Conservation (phyloP, 2,888 invertebrate species). For the Ligdia adustata region DNA sequence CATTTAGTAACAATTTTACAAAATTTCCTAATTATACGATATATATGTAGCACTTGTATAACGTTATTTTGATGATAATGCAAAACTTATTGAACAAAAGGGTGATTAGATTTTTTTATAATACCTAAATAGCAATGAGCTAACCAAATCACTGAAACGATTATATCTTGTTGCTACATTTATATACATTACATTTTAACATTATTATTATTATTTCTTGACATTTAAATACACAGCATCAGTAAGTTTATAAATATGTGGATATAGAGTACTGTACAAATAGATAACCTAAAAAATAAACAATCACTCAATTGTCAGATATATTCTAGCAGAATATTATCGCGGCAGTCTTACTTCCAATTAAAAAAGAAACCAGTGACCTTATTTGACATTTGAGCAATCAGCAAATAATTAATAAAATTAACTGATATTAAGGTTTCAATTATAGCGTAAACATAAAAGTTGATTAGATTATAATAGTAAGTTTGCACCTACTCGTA, state of each 20-base stretch:
- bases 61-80: conserved; percentile 36
- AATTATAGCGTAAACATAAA: conserved; percentile 3
- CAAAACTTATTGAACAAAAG: conserved; percentile 1
- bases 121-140: conserved; percentile 4
- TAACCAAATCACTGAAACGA: conserved; percentile 14
- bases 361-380: too few species aligned
- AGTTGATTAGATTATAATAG: too few species aligned
- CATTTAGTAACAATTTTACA: conserved; percentile 77
- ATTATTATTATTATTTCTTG: conserved; percentile 13
- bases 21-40: conserved; percentile 56
- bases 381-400: too few species aligned
- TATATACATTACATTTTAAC: conserved; percentile 20
- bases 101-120: not conserved
- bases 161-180: conserved; percentile 24
- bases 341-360: too few species aligned
- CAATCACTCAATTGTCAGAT: too few species aligned
- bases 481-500: too few species aligned
- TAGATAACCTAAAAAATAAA: not conserved
- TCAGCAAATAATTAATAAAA: too few species aligned
- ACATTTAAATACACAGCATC: conserved; percentile 17
- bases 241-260: conserved; percentile 6
- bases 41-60: conserved; percentile 27
- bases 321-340: too few species aligned
- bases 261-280: conserved; percentile 10
- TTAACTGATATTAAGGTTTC: not conserved